Percentiles rank a stretch among this genome's conserved stretches.
Conservation (phyloP, 2,113 vertebrate species). For the Ochotona princeps region DNA sequence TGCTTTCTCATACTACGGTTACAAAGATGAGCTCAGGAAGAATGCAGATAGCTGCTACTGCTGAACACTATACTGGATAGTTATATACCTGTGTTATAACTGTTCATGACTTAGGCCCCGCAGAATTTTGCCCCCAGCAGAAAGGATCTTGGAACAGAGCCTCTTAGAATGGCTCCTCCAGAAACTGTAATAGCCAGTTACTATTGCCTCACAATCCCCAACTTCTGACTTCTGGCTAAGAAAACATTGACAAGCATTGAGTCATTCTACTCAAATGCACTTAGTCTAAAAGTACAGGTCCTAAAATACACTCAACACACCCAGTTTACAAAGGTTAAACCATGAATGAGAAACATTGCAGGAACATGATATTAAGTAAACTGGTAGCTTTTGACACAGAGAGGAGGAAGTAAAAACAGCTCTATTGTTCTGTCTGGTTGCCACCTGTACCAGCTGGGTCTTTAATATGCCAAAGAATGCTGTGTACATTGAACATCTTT, state of each 20-base stretch:
- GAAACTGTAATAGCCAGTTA: not conserved
- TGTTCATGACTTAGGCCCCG: not conserved
- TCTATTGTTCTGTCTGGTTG: not conserved
- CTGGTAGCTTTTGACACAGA: slow-evolving; percentile 1
- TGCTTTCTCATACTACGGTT: not conserved
- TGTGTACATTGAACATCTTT: not conserved
- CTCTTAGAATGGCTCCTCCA: not conserved
- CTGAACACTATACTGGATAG: not conserved
- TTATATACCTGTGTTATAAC: not conserved
- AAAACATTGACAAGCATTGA: slow-evolving; percentile 83
- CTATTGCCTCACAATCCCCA: not conserved
- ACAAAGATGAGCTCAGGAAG: not conserved
- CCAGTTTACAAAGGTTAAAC: slow-evolving; percentile 71
- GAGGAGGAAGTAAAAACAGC: slow-evolving; percentile 46
- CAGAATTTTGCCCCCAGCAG: not conserved
- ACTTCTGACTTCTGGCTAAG: slow-evolving; percentile 51
- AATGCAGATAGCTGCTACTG: not conserved
- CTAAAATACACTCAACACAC: slow-evolving; percentile 69
- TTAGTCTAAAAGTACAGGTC: slow-evolving; percentile 67
- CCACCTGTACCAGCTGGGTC: not conserved
- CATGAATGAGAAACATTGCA: slow-evolving; percentile 45
- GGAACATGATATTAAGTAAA: slow-evolving; percentile 33
- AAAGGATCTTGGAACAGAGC: not conserved
- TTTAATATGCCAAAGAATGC: not conserved
- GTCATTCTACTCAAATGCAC: slow-evolving; percentile 73